These are phyloP conservation scores for Tonatia bakeri DNA, from an alignment of 2,113 vertebrate genomes.

Conservation along the genomic window DNA sequence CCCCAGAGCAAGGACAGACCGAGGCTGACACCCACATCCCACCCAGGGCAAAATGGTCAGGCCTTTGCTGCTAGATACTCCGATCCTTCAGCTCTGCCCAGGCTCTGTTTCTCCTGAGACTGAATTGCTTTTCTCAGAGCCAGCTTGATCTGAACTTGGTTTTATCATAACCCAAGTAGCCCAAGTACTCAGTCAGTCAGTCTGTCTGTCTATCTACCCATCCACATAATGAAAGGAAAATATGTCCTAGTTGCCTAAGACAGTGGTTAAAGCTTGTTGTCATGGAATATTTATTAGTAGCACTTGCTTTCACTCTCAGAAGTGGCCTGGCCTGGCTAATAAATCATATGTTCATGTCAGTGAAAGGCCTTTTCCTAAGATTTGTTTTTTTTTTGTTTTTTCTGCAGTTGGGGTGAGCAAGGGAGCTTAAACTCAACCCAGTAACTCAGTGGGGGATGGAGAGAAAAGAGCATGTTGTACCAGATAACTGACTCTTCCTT, in stretches of 20 bases:
- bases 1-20: background rate
- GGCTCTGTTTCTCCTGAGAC: background rate
- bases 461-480: background rate
- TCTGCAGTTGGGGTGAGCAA: background rate
- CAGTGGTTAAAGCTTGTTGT: background rate
- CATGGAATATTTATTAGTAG: background rate
- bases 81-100: background rate
- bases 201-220: background rate
- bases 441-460: background rate
- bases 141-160: background rate
- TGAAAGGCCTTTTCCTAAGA: background rate
- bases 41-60: fast-evolving
- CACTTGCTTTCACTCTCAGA: background rate
- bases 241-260: background rate
- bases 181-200: background rate
- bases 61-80: background rate
- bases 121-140: background rate
- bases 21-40: background rate
- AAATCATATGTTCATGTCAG: background rate
- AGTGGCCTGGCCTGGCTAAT: background rate
- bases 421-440: background rate
- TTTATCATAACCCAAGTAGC: background rate
- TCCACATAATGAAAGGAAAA: background rate
- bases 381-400: background rate
- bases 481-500: background rate